Base-by-base conservation (phyloP, 2,113 vertebrate genomes). In the Canis aureus region DNA sequence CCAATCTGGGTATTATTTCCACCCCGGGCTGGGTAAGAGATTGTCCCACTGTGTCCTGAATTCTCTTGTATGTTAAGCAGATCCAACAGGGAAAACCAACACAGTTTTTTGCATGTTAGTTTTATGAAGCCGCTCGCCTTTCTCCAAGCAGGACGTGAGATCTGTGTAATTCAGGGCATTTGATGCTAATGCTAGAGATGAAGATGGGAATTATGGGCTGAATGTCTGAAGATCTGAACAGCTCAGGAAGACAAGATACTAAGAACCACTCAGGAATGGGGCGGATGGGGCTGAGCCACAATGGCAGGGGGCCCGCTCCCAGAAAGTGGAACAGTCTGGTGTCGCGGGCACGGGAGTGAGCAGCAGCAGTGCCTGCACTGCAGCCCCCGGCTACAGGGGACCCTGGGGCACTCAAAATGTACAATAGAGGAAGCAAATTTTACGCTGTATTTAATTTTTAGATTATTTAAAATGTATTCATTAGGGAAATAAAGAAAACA, bases 371-470 rank as follows among this genome's bases (percentile, higher is more conserved):
- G n/a, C n/a, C 38, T 27, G 17, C 53, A 35, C 20, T 71, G 60
- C 10, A 32, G 5, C 17, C 69, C 38, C 13, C 8, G 6, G 27
- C 51, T 67, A 59, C 12, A 20, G 7, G 0, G 11, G 11, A 10
- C 4, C 16, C 38, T n/a, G 22, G 27, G 64, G 17, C 49, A 55
- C 51, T 78, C 23, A 8, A 53, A 64, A 71, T 60, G 55, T 87
- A 59, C 35, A 38, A 16, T 11, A 49, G 38, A 73, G 0, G 35
- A 49, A 53, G 15, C 79, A 49, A 66, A 80, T 66, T 78, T 91
- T 66, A 91, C 12, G 60, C 20, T 66, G 27, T 23, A 78, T 62
- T 93, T 87, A 86, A 90, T 90, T 86, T 87, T 43, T 43, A 43
- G 43, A 43, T 43, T 43, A 5, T 43, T 43, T 43, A 43, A 43